Conservation (phyloP, 2,888 invertebrate species). For the Teinopalpus imperialis region DNA sequence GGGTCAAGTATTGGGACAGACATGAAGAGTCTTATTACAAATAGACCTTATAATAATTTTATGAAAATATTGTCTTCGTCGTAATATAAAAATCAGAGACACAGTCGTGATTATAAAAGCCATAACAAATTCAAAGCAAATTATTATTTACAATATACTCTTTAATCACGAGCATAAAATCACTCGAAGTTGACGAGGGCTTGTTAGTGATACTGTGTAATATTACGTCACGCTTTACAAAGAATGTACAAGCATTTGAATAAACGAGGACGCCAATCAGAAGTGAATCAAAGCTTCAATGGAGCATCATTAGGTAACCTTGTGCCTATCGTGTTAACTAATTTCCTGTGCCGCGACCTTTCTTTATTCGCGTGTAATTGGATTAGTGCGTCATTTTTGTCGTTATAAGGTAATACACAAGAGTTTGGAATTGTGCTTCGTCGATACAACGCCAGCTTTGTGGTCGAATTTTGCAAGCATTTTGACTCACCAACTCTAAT, state of each 20-base stretch:
- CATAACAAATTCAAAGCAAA: too few species aligned
- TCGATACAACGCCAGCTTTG: background rate
- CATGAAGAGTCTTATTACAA: too few species aligned
- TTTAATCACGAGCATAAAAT: slow-evolving; percentile 9
- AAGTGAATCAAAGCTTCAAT: slow-evolving; percentile 23
- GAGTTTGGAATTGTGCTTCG: slow-evolving; percentile 1
- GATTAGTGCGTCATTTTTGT: slow-evolving; percentile 17
- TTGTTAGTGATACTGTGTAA: slow-evolving; percentile 8
- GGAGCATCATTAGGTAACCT: slow-evolving; percentile 29
- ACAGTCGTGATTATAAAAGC: too few species aligned
- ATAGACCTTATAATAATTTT: too few species aligned
- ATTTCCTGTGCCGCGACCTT: slow-evolving; percentile 21
- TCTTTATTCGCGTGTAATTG: slow-evolving; percentile 21
- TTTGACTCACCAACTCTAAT: background rate
- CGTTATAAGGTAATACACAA: background rate
- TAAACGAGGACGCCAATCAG: slow-evolving; percentile 34
- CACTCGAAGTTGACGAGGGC: background rate
- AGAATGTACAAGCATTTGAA: slow-evolving; percentile 23
- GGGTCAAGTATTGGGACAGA: too few species aligned
- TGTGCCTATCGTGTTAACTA: slow-evolving; percentile 21
- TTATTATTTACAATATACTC: slow-evolving; percentile 5
- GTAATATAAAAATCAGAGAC: too few species aligned
- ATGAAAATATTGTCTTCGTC: too few species aligned
- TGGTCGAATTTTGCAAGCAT: background rate
- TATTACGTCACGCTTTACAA: slow-evolving; percentile 12